Evolutionary conservation across 2,113 vertebrate species (phyloP).

Genomic region (Bos javanicus): DNA sequence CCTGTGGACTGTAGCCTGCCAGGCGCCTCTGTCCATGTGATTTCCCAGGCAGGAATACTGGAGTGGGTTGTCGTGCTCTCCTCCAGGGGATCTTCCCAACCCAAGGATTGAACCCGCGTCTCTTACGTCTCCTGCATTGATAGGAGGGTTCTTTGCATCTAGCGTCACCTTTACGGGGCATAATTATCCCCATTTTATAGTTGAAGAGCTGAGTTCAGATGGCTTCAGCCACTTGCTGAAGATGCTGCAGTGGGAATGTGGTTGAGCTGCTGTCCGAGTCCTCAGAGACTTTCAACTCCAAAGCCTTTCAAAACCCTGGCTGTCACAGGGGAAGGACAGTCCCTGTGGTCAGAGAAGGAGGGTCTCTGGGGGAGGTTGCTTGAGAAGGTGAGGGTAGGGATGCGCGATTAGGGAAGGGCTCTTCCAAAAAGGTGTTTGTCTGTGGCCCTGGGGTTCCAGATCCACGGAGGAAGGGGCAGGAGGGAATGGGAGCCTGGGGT

Average conservation of each 20-base stretch:
- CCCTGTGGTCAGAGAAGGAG: neutral
- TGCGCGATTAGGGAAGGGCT: fast-evolving
- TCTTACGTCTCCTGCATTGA: neutral
- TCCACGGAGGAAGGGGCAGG: fast-evolving
- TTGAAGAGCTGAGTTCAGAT: neutral
- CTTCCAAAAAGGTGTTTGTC: no score
- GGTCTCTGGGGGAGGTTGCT: no score
- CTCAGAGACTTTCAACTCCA: neutral
- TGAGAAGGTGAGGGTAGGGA: neutral
- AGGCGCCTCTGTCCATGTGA: neutral
- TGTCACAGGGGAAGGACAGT: neutral
- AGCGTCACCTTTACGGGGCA: neutral
- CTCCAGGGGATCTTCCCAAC: neutral
- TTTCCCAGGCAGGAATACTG: neutral
- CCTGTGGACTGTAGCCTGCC: neutral
- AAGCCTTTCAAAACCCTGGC: neutral
- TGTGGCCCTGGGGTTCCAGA: neutral
- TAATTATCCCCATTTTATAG: neutral
- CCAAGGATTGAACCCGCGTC: neutral
- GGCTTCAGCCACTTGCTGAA: neutral
- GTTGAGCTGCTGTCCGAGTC: neutral
- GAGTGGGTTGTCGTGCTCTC: neutral
- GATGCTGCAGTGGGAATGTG: neutral
- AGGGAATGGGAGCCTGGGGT: neutral
- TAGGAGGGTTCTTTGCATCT: neutral